A percentile compares a stretch with the other conserved stretches of the same genome.
phyloP scores from a whole-genome alignment of 35 echinoderm and acorn worm genomes.

The Holothuria glaberrima region DNA sequence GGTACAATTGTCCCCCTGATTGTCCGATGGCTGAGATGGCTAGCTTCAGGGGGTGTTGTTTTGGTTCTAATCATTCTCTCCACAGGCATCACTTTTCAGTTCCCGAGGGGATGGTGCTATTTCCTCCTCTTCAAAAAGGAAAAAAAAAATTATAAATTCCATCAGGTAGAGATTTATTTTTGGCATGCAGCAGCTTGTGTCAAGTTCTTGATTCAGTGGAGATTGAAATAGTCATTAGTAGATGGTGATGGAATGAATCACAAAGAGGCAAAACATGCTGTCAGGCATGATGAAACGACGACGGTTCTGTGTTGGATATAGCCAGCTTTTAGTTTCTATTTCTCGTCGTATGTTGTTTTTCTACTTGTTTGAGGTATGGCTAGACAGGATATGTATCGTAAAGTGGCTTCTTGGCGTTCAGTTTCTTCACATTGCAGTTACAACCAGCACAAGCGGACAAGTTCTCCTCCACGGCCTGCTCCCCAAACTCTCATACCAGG shows the following conservation, averaged over 20 bases:
- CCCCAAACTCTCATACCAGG: slow-evolving; percentile 1
- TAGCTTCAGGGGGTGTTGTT: slow-evolving; percentile 59
- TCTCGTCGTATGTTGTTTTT: slow-evolving; percentile 18
- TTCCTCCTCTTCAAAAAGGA: slow-evolving; percentile 36
- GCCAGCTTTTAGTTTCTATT: slow-evolving; percentile 5
- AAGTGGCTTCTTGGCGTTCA: slow-evolving; percentile 37
- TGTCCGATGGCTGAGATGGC: slow-evolving; percentile 34
- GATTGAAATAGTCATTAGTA: slow-evolving; percentile 52
- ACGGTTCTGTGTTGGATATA: slow-evolving; percentile 19
- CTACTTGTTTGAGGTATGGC: slow-evolving; percentile 24
- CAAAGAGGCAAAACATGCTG: slow-evolving; percentile 31
- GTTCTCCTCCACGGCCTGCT: slow-evolving; percentile 27
- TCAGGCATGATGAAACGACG: slow-evolving; percentile 12
- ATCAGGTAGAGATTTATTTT: slow-evolving; percentile 45
- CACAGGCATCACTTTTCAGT: slow-evolving; percentile 49
- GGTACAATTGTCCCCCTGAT: slow-evolving; percentile 8
- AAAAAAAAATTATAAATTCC: slow-evolving; percentile 29
- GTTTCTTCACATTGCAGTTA: slow-evolving; percentile 26
- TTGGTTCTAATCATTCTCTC: slow-evolving; percentile 51
- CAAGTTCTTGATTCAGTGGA: background rate
- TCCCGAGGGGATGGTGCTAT: slow-evolving; percentile 40
- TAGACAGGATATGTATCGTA: slow-evolving; percentile 59
- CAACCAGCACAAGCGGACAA: slow-evolving; percentile 29
- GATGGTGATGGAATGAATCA: slow-evolving; percentile 60
- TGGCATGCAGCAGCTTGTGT: slow-evolving; percentile 49